Evolutionary conservation across 1,140 invertebrate species (phyloP).

Genomic region (Drosophila yakuba): DNA sequence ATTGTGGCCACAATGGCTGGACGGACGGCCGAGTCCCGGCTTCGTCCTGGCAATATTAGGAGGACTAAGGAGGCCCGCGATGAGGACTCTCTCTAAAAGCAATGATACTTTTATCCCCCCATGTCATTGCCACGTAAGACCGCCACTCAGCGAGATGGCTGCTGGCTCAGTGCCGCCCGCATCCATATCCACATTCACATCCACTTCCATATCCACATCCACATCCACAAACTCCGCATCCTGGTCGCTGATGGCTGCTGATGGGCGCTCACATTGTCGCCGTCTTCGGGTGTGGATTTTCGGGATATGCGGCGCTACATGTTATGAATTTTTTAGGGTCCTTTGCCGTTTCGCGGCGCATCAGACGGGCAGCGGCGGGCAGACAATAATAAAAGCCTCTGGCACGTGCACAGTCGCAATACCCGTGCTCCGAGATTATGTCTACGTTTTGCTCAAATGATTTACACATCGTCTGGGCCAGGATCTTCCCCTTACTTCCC

Average conservation of each 20-base stretch:
- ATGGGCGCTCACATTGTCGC: constrained; percentile 49
- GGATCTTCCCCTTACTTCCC: neutral
- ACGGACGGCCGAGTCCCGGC: neutral
- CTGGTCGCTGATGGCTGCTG: constrained; percentile 46
- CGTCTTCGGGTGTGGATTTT: constrained; percentile 56
- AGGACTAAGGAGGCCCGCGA: constrained; percentile 21
- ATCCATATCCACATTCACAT: constrained; percentile 3
- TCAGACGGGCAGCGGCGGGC: constrained; percentile 7
- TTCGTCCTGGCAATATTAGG: constrained; percentile 20
- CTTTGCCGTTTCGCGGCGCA: neutral
- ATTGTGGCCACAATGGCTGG: constrained; percentile 53
- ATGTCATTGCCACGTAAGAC: constrained; percentile 63
- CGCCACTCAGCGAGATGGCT: constrained; percentile 48
- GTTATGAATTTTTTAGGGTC: constrained; percentile 62
- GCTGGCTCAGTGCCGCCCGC: constrained; percentile 33
- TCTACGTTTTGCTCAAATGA: constrained; percentile 74
- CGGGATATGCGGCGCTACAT: constrained; percentile 46
- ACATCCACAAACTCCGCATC: constrained; percentile 7
- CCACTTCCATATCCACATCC: neutral
- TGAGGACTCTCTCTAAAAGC: constrained; percentile 47
- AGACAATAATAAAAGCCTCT: constrained; percentile 52
- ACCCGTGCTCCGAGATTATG: constrained; percentile 59
- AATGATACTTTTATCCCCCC: constrained; percentile 63
- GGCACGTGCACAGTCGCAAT: constrained; percentile 52
- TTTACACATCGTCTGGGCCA: constrained; percentile 54